Percentiles rank a stretch among this genome's conserved stretches.
phyloP scores from a whole-genome alignment of 2,797 vertebrate genomes.

The Pogonophryne albipinna region DNA sequence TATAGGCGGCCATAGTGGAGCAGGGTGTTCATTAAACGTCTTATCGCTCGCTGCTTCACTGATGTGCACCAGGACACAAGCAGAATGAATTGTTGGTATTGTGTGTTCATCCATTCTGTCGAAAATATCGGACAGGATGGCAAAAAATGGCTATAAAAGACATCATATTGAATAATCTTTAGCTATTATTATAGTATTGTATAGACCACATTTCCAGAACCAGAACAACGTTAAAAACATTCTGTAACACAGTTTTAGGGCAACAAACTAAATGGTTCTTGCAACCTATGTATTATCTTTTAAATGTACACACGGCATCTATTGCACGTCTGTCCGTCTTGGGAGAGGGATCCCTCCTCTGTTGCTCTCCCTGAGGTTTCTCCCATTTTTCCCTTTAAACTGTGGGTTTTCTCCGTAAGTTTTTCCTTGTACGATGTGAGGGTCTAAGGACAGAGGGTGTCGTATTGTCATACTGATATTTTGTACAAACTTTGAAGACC shows the following conservation, averaged over 20 bases:
- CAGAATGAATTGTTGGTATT: slow-evolving; percentile 53
- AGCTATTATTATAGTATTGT: not conserved
- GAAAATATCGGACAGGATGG: not conserved
- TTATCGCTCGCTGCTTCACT: slow-evolving; percentile 28
- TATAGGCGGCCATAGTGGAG: slow-evolving; percentile 29
- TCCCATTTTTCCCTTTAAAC: too few relatives aligned
- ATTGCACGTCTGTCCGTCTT: too few relatives aligned
- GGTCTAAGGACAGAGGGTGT: too few relatives aligned
- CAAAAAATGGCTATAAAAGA: not conserved
- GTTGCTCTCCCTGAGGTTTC: too few relatives aligned
- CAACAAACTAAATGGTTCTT: not conserved
- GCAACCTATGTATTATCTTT: not conserved
- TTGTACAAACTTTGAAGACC: too few relatives aligned
- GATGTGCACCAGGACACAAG: slow-evolving; percentile 17
- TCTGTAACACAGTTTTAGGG: not conserved
- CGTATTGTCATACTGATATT: too few relatives aligned
- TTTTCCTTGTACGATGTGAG: too few relatives aligned
- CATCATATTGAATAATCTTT: not conserved
- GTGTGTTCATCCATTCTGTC: slow-evolving; percentile 4
- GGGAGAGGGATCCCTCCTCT: too few relatives aligned
- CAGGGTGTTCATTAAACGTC: slow-evolving; percentile 46
- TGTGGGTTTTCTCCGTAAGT: too few relatives aligned
- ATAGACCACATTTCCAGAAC: not conserved
- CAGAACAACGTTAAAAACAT: not conserved
- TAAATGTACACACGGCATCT: too few relatives aligned